Evolutionary conservation across 2,797 vertebrate species (phyloP), one percentile per base, ranked within the genome.

Genomic region (Lithobates sylvaticus): DNA sequence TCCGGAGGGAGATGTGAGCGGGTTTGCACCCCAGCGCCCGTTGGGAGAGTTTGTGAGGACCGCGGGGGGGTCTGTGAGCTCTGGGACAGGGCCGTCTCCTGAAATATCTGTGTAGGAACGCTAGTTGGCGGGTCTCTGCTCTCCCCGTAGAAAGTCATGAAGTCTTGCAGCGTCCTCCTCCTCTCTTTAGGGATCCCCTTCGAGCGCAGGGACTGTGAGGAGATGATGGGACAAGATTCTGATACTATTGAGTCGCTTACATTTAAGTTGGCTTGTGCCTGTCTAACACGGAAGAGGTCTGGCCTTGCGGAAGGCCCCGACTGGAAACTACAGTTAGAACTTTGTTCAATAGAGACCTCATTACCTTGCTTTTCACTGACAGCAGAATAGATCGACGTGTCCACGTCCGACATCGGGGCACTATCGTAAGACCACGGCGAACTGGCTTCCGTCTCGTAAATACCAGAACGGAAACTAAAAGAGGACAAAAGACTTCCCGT

Each of bases 401-500:
- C 29, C 10, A 18, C 34, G 21, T 74, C 81, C 84, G 16, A 13
- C 67, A 58, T 5, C 29, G 6, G 54, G 10, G 75, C 89, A 10
- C 27, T 9, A 44, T 0, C 0, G 0, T 0, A 9, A 5, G 87
- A 89, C 91, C 13, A 83, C 1, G 88, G 21, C 0, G 83, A 78
- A 36, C 89, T 27, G 0, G 89, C 84, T 0, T 91, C 89, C 0
- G 88, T 39, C 0, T 91, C 88, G 0, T 87, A 90, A 44, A 91
- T 68, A 16, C 94, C 93, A 0, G 93, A 93, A 70, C 94, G 94
- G 91, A 92, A 94, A 87, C 91, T 93, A 69, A 90, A 0, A 0
- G 96, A 94, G 0, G 97, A 96, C 68, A 93, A 93, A 92, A 99
- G 98, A 88, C 97, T 97, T 13, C 91, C 90, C 0, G 94, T 93